Evolutionary conservation across 2,113 vertebrate genomes (phyloP), one percentile per base, ranked within the genome.

Genomic region (Melanotaenia duboulayi): DNA sequence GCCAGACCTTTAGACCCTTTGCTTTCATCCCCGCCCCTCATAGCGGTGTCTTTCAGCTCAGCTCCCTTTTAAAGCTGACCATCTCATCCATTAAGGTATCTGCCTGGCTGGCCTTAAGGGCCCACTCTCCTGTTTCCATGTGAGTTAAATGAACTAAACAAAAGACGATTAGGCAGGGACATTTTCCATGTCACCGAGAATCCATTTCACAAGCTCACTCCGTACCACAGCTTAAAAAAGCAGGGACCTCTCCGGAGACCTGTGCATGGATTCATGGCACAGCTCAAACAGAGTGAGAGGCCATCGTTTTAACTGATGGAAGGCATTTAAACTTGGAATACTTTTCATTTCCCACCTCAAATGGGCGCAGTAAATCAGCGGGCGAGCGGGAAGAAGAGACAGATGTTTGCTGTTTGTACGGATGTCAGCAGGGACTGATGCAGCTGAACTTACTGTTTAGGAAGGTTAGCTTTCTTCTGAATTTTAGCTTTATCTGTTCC

Each of bases 131-230:
- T 91, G 89, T 91, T 93, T 83, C 63, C 54, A 71, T 82, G 75
- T 25, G 66, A 75, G 81, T 85, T 87, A 83, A 91, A 89, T 89
- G 84, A 85, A 84, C 86, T 84, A 84, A 83, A 90, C 81, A 84
- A 84, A 95, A 94, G 82, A 65, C 78, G 91, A 94, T 92, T 93
- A 91, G 81, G 71, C 83, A 74, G 88, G 81, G 92, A 90, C 92
- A 93, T 92, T 91, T 91, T 73, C 87, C 93, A 91, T 92, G 74
- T 92, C 93, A 84, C 90, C 64, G 76, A 73, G 83, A 89, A 87
- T 91, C 92, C 68, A 90, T 92, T 92, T 88, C 86, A 70, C 72
- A 75, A 84, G 79, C 79, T 90, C 90, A 80, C 51, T 52, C 87
- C 23, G 35, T 74, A 56, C 66, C 67, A 76, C 72, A 84, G 85